Evolutionary conservation across 2,113 vertebrate species (phyloP), one percentile per base, ranked within the genome.

Genomic region (Oryzias celebensis): DNA sequence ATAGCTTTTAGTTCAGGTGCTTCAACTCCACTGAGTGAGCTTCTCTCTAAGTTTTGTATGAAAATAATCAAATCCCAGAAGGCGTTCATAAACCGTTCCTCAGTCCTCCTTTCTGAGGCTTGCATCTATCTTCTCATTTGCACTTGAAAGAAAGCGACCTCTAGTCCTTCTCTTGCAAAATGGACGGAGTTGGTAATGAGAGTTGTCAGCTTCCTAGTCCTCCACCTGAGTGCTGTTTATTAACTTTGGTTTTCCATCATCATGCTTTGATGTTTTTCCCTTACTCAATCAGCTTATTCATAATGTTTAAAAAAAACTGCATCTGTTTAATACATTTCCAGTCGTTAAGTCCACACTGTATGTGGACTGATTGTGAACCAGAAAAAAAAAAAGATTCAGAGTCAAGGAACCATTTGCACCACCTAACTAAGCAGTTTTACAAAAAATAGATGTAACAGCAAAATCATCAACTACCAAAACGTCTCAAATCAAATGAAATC

Each of bases 111-210:
- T 55, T 63, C 52, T 49, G 49, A 65, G 76, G 81, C 89, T 86
- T 87, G 78, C 58, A 53, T 67, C 80, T 72, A 65, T 54, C 48
- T 78, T 86, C 62, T 87, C 66, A 83, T 88, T 86, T 88, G 77
- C 85, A 86, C 86, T 83, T 85, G 58, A 88, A 86, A 87, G 78
- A 73, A 73, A 75, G 63, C 71, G 76, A 86, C 77, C 76, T 72
- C 56, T 57, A 43, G n/a, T 46, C 52, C 26, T 41, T 68, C 73
- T 71, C 54, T 65, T 46, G 26, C 49, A 64, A 83, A 77, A 71
- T 61, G 61, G 65, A 73, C 55, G 57, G 70, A 80, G 68, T 62
- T 60, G 71, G 77, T 73, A 71, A 81, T 23, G 73, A 71, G 65
- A 64, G 60, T 47, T 78, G 85, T 89, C 80, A 84, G 69, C 26